Conservation (phyloP, 2,888 invertebrate species). For the Zaprionus obscuricornis region DNA sequence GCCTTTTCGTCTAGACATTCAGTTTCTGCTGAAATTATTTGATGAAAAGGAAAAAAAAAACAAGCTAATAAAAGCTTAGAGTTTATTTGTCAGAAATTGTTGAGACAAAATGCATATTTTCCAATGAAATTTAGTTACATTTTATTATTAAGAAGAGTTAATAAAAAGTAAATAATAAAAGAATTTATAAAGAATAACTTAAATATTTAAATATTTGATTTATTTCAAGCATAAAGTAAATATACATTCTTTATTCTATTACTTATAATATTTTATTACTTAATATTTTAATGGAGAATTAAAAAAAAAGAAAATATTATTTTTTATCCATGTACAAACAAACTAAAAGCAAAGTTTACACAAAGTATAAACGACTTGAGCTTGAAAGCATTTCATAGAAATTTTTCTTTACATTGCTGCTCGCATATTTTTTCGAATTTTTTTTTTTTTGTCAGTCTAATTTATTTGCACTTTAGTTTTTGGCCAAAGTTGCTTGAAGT, state of each 20-base stretch:
- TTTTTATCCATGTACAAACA: conserved; percentile 11
- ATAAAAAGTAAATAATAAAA: too few relatives aligned
- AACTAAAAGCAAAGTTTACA: conserved; percentile 25
- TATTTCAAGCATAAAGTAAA: too few relatives aligned
- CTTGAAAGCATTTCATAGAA: conserved; percentile 46
- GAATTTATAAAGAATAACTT: too few relatives aligned
- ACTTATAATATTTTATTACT: too few relatives aligned
- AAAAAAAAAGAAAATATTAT: too few relatives aligned
- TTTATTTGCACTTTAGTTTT: conserved; percentile 69
- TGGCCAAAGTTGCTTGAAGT: conserved; percentile 34
- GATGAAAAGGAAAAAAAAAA: neutral
- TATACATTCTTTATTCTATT: too few relatives aligned
- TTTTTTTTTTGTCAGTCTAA: conserved; percentile 32
- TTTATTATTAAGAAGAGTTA: too few relatives aligned
- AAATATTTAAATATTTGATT: too few relatives aligned
- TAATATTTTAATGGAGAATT: too few relatives aligned
- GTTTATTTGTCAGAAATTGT: neutral
- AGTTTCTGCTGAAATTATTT: neutral
- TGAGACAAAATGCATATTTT: too few relatives aligned
- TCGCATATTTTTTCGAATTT: conserved; percentile 39
- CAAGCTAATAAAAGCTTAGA: neutral
- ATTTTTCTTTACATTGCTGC: conserved; percentile 46
- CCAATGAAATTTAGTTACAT: too few relatives aligned
- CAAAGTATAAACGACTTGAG: conserved; percentile 34
- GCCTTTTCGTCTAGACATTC: conserved; percentile 3